Evolutionary conservation across 2,113 vertebrate genomes (phyloP), one percentile per base, ranked within the genome.

Genomic region (Brachyhypopomus occidentalis): DNA sequence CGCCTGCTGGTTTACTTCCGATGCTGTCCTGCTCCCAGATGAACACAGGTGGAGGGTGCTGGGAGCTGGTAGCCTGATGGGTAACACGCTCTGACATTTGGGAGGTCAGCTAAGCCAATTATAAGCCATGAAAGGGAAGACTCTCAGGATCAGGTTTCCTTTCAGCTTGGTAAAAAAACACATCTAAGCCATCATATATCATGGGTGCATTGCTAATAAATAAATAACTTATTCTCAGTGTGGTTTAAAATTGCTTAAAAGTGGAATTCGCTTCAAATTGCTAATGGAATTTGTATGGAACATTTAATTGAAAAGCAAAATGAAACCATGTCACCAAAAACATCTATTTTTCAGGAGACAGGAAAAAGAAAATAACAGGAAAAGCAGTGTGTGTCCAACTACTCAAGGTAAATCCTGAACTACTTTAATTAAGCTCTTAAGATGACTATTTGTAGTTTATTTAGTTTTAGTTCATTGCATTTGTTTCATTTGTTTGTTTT

Each of bases 1-100:
- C 78, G 75, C 77, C 82, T 77, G 76, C 83, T 80, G 84, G 72
- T 85, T 89, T 81, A 85, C 81, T 76, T 76, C 77, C 79, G 83
- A 36, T 67, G 64, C 85, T 89, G 76, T 79, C 25, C 62, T 2
- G 14, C 77, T 78, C 48, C 25, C 48, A 30, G 72, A 83, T 55
- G 84, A 88, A 83, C 34, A 78, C 70, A 67, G 2, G 56, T 34
- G 48, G 30, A 60, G 48, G 85, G 66, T 74, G 73, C 80, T 85
- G 82, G 70, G 77, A 84, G 67, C 58, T 38, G 64, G 74, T 71
- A 58, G 58, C 77, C 30, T 16, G 63, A 72, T 64, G 80, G 58
- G 22, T 87, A 84, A 86, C 83, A 59, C 22, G 59, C 77, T 80
- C 76, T 86, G 80, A 88, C 82, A 80, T 16, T 17, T 71, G 12